Evolutionary conservation across 64 coral and sea anemone genomes (phyloP), one percentile per base, ranked within the genome.

Genomic region (Montipora cactus): DNA sequence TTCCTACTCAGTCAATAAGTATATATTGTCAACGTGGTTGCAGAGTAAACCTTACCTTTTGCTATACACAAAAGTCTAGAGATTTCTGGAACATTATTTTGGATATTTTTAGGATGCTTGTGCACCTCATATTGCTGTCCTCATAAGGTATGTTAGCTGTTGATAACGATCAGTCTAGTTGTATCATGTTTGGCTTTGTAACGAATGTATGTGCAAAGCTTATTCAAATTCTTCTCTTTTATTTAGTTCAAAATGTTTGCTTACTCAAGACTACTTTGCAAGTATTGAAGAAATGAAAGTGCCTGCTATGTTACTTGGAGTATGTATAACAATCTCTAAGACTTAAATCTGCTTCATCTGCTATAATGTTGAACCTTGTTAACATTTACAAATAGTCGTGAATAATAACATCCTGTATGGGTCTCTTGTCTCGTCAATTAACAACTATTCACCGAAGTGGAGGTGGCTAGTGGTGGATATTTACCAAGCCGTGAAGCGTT

Each of bases 251-350:
- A 59, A 64, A 9, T 93, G 76, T 23, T 12, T 88, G 1, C 52
- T 88, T 13, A 93, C 92, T 72, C 92, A 93, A 88, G 84, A 93
- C 47, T 81, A 93, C 75, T 93, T 93, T 72, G 77, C 77, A 45
- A 93, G 83, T 44, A 16, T 76, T 61, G 14, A 78, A 46, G 22
- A 81, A 4, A 7, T 93, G 15, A 88, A 57, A 55, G 61, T 93
- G 46, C 3, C 85, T n/a, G 52, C 48, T 15, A 25, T 13, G 4
- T 64, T 88, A 50, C 61, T 93, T 5, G 11, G 50, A 76, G 92
- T 89, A 61, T 25, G 45, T 14, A 21, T 72, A 21, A 71, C 5
- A 21, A 7, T 7, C 21, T 21, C 61, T 37, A 37, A 37, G 37
- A 37, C 37, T 37, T 37, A 37, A 37, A 37, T 37, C 37, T 37